These are phyloP conservation scores for Heliothis peltigera DNA, from an alignment of 2,888 invertebrate species.

Conservation along the genomic window DNA sequence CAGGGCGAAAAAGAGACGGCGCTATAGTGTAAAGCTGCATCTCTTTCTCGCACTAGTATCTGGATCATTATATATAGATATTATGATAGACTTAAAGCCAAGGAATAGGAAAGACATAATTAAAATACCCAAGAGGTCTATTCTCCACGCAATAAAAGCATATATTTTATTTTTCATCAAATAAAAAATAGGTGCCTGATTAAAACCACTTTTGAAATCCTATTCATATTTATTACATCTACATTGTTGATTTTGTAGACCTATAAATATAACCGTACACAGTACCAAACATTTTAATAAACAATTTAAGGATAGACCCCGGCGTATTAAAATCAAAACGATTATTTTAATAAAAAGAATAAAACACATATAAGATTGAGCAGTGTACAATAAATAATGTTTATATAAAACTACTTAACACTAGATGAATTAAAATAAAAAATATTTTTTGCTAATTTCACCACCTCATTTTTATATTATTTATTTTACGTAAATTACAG, in stretches of 20 bases:
- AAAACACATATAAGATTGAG: constrained; percentile 75
- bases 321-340: constrained; percentile 52
- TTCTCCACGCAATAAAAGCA: constrained; percentile 20
- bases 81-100: constrained; percentile 37
- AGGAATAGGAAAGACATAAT: constrained; percentile 30
- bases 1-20: background rate
- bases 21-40: background rate
- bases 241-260: constrained; percentile 45
- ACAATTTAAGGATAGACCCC: constrained; percentile 51
- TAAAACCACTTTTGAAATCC: constrained; percentile 50
- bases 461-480: constrained; percentile 29
- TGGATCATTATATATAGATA: constrained; percentile 24
- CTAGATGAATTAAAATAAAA: constrained; percentile 59
- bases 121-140: constrained; percentile 37
- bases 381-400: constrained; percentile 77
- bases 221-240: constrained; percentile 36
- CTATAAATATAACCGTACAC: constrained; percentile 45
- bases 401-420: constrained; percentile 78
- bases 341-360: constrained; percentile 58
- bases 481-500: constrained; percentile 38
- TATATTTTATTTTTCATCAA: constrained; percentile 7
- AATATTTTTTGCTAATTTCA: constrained; percentile 47
- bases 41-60: background rate
- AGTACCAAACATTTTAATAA: constrained; percentile 33
- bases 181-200: constrained; percentile 30